Conservation (phyloP, 2,797 vertebrate genomes). For the Sebastes alutus region DNA sequence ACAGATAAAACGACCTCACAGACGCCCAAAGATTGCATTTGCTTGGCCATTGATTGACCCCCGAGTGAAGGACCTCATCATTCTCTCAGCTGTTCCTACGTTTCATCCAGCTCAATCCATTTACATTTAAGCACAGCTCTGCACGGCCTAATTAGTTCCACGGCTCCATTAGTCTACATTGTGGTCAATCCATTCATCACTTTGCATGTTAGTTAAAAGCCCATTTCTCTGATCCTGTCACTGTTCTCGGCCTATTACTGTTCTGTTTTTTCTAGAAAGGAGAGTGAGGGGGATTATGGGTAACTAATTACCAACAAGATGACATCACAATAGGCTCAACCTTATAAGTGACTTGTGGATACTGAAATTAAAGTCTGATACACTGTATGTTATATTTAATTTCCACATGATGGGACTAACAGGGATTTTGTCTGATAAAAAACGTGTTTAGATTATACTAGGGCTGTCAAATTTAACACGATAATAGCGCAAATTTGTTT, state of each 20-base stretch:
- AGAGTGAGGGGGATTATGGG: constrained; percentile 57
- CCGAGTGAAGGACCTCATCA: constrained; percentile 77
- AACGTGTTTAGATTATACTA: not conserved
- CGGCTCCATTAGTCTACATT: constrained; percentile 84
- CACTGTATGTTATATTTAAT: not conserved
- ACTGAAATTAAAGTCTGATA: constrained; percentile 2
- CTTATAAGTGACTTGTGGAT: constrained; percentile 7
- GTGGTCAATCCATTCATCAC: constrained; percentile 83
- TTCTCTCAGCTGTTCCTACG: constrained; percentile 77
- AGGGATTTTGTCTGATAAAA: not conserved
- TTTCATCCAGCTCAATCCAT: constrained; percentile 81
- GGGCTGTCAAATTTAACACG: no score
- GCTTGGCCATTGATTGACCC: constrained; percentile 80
- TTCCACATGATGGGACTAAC: not conserved
- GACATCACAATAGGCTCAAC: constrained; percentile 33
- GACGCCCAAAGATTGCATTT: constrained; percentile 49
- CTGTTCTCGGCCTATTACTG: constrained; percentile 64
- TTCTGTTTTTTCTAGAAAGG: constrained; percentile 36
- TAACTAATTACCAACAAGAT: constrained; percentile 60
- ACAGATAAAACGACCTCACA: constrained; percentile 37
- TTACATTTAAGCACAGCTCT: constrained; percentile 85
- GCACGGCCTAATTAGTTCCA: constrained; percentile 85
- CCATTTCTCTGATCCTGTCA: constrained; percentile 77
- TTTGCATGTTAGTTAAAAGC: constrained; percentile 81
- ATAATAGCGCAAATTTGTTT: no score